Base-by-base conservation (phyloP, 1,140 invertebrate species). In the Palaemon carinicauda region DNA sequence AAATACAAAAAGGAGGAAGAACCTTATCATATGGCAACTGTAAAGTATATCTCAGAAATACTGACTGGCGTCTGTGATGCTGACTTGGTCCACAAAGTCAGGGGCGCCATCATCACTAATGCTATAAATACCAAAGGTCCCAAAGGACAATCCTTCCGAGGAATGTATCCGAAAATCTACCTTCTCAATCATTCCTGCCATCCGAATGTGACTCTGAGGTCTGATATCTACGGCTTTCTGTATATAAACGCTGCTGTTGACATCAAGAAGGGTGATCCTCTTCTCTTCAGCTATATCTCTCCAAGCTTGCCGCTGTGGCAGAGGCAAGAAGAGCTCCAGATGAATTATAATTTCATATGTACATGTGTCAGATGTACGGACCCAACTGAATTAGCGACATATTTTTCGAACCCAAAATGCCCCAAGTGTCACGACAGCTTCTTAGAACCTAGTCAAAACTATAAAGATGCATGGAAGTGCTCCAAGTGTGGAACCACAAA, bases 341-440 rank as follows among this genome's bases (percentile, higher is more conserved):
- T 17, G 33, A 75, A 75, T 21, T 85, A 88, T 60, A 73, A 80
- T 69, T 88, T 88, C 21, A 27, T 21, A 14, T 88, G 87, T 24
- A 31, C 10, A 17, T 88, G 87, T 50, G 24, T 17, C 21, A 77
- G 87, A 17, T 88, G 87, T 54, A 27, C 7, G 3, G 87, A 88
- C 77, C 81, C 56, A 50, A 88, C 82, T 14, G 87, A 88, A 53
- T 65, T 88, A 52, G 82, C 75, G 24, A 85, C 87, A 19, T 53
- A 85, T 21, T 88, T 69, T 65, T 84, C 82, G 50, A 80, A 29
- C 29, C 87, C 82, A n/a, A 82, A 65, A 7, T 88, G 87, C 21
- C 27, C 54, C 3, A n/a, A 80, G 60, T 88, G 87, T 29, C 17
- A 19, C 15, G 82, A 54, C 0, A 52, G 78, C 1, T 86, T 86